Base-by-base conservation (phyloP, 2,888 invertebrate species). In the Watsonalla cultraria region DNA sequence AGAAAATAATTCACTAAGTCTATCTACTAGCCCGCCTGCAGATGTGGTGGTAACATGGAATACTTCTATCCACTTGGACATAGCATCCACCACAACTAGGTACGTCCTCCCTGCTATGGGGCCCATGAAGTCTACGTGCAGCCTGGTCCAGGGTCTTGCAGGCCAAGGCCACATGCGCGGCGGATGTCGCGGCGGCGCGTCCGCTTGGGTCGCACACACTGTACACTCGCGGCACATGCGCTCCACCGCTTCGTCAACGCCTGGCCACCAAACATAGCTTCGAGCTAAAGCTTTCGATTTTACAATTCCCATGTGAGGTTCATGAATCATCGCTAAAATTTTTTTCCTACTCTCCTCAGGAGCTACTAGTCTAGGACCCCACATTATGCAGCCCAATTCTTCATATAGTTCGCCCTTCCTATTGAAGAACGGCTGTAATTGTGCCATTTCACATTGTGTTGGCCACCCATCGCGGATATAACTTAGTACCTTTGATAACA, bases 381-480 rank as follows among this genome's bases (percentile, higher is more conserved):
- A 46, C 57, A 62, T 54, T 5, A 63, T 7, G 46, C 60, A 62
- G 0, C 60, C 65, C n/a, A 55, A 35, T 45, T 65, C 64, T 1
- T 37, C 33, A 24, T 69, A 67, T 6, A 69, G 35, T 35, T 67
- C 66, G 0, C 39, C 46, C 13, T 54, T 52, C 5, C 65, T 54
- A 56, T 60, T 56, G 11, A 55, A 62, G 53, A 61, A 71, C 0
- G 65, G 62, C 11, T 56, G 51, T 14, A 63, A 45, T n/a, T 47
- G 24, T 24, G 24, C 51, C 0, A 54, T 51, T 11, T 57, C 53
- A n/a, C n/a, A 34, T 0, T 59, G 42, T 0, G 9, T 9, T 7
- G 64, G 65, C 66, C 67, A 67, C 11, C 67, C 66, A 13, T 61
- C 55, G 5, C 48, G 42, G 0, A 64, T 47, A 51, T 58, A 64